Base-by-base conservation (phyloP, 23 tunicate genomes). In the Trididemnum nubilum region DNA sequence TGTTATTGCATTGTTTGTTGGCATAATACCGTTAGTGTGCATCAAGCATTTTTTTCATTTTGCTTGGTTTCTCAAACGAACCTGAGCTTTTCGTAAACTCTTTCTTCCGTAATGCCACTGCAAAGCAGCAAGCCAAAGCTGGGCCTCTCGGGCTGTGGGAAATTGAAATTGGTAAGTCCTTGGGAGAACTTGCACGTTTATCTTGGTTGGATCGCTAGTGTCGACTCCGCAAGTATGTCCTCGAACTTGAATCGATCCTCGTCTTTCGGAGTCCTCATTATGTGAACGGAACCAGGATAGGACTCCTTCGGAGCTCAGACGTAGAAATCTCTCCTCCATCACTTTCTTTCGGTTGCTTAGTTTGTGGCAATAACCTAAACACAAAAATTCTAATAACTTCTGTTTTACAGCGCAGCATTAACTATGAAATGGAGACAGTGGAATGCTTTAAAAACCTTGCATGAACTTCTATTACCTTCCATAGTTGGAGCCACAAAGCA, bases 401-500 rank as follows among this genome's bases (percentile, higher is more conserved):
- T 9, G 54, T 44, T n/a, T n/a, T n/a, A n/a, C n/a, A n/a, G n/a
- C n/a, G n/a, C n/a, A n/a, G n/a, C n/a, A n/a, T n/a, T n/a, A n/a
- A n/a, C n/a, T n/a, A n/a, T n/a, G n/a, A n/a, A n/a, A n/a, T n/a
- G n/a, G n/a, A n/a, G n/a, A n/a, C n/a, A n/a, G n/a, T n/a, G n/a
- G n/a, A n/a, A n/a, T n/a, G n/a, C n/a, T n/a, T n/a, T n/a, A n/a
- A n/a, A n/a, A n/a, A n/a, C n/a, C n/a, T n/a, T n/a, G n/a, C n/a
- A n/a, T n/a, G n/a, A n/a, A n/a, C n/a, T n/a, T n/a, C n/a, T n/a
- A n/a, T n/a, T n/a, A 83, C 87, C 87, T 83, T 72, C 87, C 71
- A 83, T 72, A 7, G 51, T 72, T 1, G 87, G 87, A 23, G 87
- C 87, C 1, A 73, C 80, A 51, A 72, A 83, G 71, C 87, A 83